phyloP scores from a whole-genome alignment of 2,797 vertebrate species.

The Hozukius guyotensis region DNA sequence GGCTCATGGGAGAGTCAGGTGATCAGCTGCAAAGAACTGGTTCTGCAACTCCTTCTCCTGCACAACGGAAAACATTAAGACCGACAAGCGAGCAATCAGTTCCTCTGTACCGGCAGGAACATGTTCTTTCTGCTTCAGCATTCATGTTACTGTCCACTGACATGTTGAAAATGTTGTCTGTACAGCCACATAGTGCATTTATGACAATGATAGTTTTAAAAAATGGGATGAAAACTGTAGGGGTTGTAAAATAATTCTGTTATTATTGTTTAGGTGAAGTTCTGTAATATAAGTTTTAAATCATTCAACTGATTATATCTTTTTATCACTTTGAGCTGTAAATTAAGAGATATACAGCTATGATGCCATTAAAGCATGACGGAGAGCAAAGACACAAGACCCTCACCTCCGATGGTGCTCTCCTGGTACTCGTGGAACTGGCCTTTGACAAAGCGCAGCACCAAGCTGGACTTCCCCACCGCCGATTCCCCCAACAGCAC shows the following conservation, averaged over 20 bases:
- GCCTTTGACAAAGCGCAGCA: conserved; percentile 98
- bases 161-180: neutral
- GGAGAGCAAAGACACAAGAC: neutral
- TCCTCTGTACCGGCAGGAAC: conserved; percentile 11
- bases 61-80: conserved; percentile 20
- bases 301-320: neutral
- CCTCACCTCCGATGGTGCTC: conserved; percentile 98
- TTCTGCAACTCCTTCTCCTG: conserved; percentile 42
- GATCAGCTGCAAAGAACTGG: conserved; percentile 54
- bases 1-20: conserved; percentile 40
- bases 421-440: conserved; percentile 99
- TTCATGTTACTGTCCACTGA: neutral
- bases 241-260: neutral
- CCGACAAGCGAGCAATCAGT: conserved; percentile 1
- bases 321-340: neutral
- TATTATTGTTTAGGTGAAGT: neutral
- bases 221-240: neutral
- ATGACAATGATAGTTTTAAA: neutral
- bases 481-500: conserved; percentile 96
- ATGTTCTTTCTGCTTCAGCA: conserved; percentile 5
- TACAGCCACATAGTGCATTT: neutral
- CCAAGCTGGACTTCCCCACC: conserved; percentile 97
- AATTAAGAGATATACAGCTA: neutral
- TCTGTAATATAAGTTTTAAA: neutral
- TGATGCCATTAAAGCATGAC: neutral